Conservation (phyloP, 1,140 invertebrate genomes). For the Meloidogyne floridensis region DNA sequence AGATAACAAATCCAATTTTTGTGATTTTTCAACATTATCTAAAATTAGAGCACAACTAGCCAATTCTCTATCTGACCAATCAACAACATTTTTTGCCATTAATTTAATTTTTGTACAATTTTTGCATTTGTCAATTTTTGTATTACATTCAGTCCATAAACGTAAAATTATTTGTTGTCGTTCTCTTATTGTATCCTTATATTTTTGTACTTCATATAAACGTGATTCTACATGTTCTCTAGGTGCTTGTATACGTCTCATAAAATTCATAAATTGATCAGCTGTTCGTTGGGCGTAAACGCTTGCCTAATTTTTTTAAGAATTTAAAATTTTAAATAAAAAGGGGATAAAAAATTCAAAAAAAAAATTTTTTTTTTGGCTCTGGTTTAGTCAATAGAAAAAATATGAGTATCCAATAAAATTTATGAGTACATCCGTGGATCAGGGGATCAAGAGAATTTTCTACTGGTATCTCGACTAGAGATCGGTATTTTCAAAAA, state of each 20-base stretch:
- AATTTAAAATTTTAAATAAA: background rate
- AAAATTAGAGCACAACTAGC: constrained; percentile 14
- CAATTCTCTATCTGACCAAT: constrained; percentile 29
- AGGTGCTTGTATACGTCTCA: constrained; percentile 29
- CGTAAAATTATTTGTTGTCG: constrained; percentile 31
- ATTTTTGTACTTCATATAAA: constrained; percentile 26
- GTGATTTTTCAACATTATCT: background rate
- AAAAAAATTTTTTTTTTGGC: background rate
- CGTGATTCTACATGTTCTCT: constrained; percentile 23
- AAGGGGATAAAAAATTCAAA: background rate
- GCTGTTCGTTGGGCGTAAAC: constrained; percentile 39
- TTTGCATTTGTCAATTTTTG: constrained; percentile 33
- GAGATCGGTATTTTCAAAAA: too few species aligned
- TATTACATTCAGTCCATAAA: constrained; percentile 31
- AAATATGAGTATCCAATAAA: too few species aligned
- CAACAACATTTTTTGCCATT: constrained; percentile 18
- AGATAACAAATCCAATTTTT: background rate
- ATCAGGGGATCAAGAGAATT: too few species aligned
- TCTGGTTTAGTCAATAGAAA: too few species aligned
- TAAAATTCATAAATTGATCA: constrained; percentile 30
- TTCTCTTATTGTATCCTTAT: constrained; percentile 35
- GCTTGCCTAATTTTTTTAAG: constrained; percentile 29
- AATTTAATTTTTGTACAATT: constrained; percentile 30
- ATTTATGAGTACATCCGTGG: too few species aligned
- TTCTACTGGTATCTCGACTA: too few species aligned